phyloP scores from a whole-genome alignment of 1,140 invertebrate genomes.

The Nasonia longicornis region DNA sequence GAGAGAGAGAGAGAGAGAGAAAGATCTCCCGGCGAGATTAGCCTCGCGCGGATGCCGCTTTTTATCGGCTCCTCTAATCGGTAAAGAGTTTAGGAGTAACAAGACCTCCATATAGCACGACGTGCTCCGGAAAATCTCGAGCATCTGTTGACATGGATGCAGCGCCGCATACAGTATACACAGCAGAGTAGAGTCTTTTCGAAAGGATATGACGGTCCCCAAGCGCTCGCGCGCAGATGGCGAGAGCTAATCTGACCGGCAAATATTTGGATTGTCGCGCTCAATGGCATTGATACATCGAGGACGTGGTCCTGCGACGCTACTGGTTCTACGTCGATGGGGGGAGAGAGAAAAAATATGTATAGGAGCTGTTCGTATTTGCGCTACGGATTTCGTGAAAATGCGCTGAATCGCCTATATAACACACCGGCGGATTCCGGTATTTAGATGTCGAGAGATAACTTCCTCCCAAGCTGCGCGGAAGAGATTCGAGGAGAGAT shows the following conservation, averaged over 20 bases:
- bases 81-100: slow-evolving; percentile 56
- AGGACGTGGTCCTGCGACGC: slow-evolving; percentile 50
- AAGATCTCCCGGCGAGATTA: slow-evolving; percentile 59
- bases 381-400: slow-evolving; percentile 50
- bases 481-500: background rate
- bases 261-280: slow-evolving; percentile 70
- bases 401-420: slow-evolving; percentile 23
- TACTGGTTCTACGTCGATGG: slow-evolving; percentile 25
- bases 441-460: slow-evolving; percentile 60
- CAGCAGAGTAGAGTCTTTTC: background rate
- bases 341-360: slow-evolving; percentile 35
- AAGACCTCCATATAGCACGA: background rate
- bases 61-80: slow-evolving; percentile 52
- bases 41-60: slow-evolving; percentile 50
- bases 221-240: slow-evolving; percentile 35
- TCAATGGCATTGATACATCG: slow-evolving; percentile 64
- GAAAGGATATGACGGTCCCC: background rate
- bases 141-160: slow-evolving; percentile 24
- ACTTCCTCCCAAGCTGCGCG: slow-evolving; percentile 14
- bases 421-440: slow-evolving; percentile 50
- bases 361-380: slow-evolving; percentile 48
- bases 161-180: background rate
- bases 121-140: background rate
- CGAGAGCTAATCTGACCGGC: slow-evolving; percentile 64
- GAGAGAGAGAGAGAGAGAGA: slow-evolving; percentile 40